phyloP scores from a whole-genome alignment of 1,140 invertebrate species.

The Drosophila azteca region DNA sequence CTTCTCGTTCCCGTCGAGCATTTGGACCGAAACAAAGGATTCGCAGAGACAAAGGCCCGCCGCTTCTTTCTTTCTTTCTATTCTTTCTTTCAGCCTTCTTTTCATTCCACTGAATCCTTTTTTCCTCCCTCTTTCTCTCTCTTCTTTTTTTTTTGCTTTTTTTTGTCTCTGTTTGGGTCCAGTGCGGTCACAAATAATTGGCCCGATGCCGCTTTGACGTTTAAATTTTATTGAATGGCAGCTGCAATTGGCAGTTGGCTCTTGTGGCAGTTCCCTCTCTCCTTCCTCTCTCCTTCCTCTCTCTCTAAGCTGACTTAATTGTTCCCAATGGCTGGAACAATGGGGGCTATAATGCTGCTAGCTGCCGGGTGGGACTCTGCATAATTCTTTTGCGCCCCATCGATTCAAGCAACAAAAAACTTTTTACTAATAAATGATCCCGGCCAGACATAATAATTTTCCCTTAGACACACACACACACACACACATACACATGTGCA shows the following conservation, averaged over 20 bases:
- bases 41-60: constrained; percentile 50
- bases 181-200: constrained; percentile 78
- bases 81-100: background rate
- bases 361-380: constrained; percentile 23
- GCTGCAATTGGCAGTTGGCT: constrained; percentile 72
- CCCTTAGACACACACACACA: constrained; percentile 6
- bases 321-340: constrained; percentile 49
- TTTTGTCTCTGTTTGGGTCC: constrained; percentile 37
- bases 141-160: constrained; percentile 1
- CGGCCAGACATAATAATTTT: constrained; percentile 40
- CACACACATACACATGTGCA: constrained; percentile 28
- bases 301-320: constrained; percentile 46
- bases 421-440: constrained; percentile 65
- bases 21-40: constrained; percentile 52
- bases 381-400: constrained; percentile 64
- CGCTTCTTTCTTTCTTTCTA: constrained; percentile 36
- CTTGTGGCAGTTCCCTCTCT: constrained; percentile 34
- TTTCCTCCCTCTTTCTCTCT: background rate
- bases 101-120: background rate
- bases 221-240: constrained; percentile 79
- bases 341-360: constrained; percentile 36
- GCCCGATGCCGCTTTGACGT: constrained; percentile 69
- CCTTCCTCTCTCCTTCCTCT: constrained; percentile 21
- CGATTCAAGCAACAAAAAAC: constrained; percentile 34
- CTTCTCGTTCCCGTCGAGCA: constrained; percentile 1